Base-by-base conservation (phyloP, 1,140 invertebrate species). In the Radopholus similis region DNA sequence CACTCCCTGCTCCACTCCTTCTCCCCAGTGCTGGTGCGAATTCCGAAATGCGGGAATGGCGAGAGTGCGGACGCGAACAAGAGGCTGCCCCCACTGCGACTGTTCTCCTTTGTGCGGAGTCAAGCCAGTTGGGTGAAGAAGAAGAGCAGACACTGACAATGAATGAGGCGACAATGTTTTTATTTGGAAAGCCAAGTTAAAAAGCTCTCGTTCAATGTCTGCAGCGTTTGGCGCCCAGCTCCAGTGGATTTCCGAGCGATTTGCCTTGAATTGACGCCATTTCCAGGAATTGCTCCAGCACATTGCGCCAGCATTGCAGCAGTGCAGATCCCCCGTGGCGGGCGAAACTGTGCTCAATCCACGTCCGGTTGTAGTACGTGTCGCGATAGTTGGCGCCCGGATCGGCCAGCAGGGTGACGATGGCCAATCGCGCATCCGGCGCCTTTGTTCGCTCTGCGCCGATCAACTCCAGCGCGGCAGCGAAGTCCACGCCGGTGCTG, bases 331-430 rank as follows among this genome's bases (percentile, higher is more conserved):
- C 64, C 26, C 64, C 64, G 21, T 30, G n/a, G 11, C 15, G 42
- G 4, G 15, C 66, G 15, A 65, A 59, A 2, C 42, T 70, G 18
- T 70, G 28, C 4, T 68, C 2, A n/a, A 65, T 65, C 66, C 64
- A 65, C 13, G 9, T 70, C 18, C 13, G 23, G 28, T 65, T 65
- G 13, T 26, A 67, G n/a, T 70, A 65, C 11, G 64, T 67, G 30
- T n/a, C 11, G 2, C 21, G 34, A 40, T 65, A 68, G 18, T 59
- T 40, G 21, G 21, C 66, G 13, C 11, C 66, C 15, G 2, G 2
- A 5, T 65, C 64, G 3, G 23, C 2, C n/a, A 65, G n/a, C 9
- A 65, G 2, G 2, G 37, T n/a, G 11, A n/a, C 66, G 37, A 65
- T 65, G 40, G 23, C 8, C 23, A 64, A 8, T 40, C 60, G 56